These are phyloP conservation scores for Urocitellus parryii DNA, from an alignment of 2,113 vertebrate genomes.

Conservation along the genomic window DNA sequence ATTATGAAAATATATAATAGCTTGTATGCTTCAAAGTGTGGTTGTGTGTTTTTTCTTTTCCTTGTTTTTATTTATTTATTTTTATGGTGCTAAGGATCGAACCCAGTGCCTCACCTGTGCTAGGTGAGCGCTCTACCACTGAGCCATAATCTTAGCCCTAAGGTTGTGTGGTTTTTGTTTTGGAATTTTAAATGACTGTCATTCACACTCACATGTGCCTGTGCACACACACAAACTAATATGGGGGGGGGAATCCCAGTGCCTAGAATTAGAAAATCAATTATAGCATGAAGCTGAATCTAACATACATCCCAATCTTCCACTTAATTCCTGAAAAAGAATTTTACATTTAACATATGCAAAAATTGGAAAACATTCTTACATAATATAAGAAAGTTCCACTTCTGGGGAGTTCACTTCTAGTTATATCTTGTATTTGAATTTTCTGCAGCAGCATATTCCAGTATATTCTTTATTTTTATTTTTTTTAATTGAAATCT, in stretches of 20 bases:
- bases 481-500: neutral
- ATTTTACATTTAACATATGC: neutral
- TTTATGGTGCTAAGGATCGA: too few relatives aligned
- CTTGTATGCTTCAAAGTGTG: slow-evolving; percentile 90
- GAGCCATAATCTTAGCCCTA: too few relatives aligned
- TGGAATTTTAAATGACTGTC: neutral
- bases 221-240: neutral
- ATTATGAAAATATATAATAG: slow-evolving; percentile 93
- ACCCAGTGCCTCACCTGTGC: too few relatives aligned
- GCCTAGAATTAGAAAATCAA: neutral
- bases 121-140: too few relatives aligned
- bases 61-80: too few relatives aligned
- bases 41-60: slow-evolving; percentile 84
- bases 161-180: slow-evolving; percentile 87
- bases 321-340: neutral
- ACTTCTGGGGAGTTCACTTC: neutral
- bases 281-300: neutral
- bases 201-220: neutral
- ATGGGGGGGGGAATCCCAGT: neutral
- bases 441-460: neutral
- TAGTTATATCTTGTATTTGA: neutral
- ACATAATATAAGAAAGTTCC: neutral
- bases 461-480: neutral
- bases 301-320: neutral
- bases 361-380: slow-evolving; percentile 5